These are phyloP conservation scores for Poecilobothrus nobilitatus DNA, from an alignment of 2,888 invertebrate species.

Conservation along the genomic window DNA sequence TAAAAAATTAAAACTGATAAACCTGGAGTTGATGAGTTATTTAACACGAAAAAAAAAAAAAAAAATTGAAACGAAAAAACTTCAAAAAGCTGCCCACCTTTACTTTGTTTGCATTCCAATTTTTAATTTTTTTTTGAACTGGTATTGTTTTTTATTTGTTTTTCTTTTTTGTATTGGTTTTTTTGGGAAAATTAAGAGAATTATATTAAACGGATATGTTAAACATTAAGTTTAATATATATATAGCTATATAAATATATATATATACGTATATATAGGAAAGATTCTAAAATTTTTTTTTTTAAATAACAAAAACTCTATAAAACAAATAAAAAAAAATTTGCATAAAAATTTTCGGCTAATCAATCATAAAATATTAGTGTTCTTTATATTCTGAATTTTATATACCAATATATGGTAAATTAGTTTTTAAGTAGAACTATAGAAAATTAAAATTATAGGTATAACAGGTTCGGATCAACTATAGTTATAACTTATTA, in stretches of 20 bases:
- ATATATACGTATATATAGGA: too few relatives aligned
- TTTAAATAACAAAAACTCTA: not conserved
- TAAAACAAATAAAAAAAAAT: not conserved
- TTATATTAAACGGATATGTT: constrained; percentile 1
- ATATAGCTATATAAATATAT: not conserved
- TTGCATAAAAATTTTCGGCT: constrained; percentile 6
- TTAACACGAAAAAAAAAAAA: not conserved
- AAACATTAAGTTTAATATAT: not conserved
- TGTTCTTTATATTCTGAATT: too few relatives aligned
- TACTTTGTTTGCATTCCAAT: not conserved
- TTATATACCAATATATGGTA: too few relatives aligned
- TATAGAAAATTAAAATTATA: too few relatives aligned
- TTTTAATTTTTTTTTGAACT: not conserved
- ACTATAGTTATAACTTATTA: too few relatives aligned
- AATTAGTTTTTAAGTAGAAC: too few relatives aligned
- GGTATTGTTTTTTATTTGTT: not conserved
- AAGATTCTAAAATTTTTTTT: not conserved
- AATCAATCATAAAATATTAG: not conserved
- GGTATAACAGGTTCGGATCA: too few relatives aligned
- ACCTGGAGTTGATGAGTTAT: constrained; percentile 2
- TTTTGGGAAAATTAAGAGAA: not conserved
- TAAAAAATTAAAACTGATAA: not conserved
- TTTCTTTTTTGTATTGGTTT: not conserved
- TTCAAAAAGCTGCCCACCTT: not conserved
- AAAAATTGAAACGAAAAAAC: not conserved